Evolutionary conservation across 1,140 invertebrate genomes (phyloP).

Genomic region (Dinothrombium tinctorium): DNA sequence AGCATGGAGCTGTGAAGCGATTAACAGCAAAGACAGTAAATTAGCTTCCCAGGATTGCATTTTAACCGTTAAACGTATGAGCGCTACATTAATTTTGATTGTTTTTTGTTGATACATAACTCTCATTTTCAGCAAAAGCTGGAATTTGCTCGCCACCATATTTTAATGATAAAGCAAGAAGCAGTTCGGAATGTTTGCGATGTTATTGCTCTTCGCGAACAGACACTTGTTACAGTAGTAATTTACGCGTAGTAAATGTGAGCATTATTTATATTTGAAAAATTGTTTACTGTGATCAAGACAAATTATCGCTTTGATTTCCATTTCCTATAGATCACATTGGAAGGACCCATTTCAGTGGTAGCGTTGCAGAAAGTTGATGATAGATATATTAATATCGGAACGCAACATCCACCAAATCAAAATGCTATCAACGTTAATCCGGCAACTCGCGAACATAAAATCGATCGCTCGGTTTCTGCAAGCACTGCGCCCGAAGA

Average conservation of each 20-base stretch:
- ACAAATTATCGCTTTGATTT: neutral
- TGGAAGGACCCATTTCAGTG: constrained; percentile 3
- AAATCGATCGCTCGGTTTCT: constrained; percentile 10
- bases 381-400: constrained; percentile 14
- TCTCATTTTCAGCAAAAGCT: constrained; percentile 12
- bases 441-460: constrained; percentile 13
- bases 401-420: constrained; percentile 13
- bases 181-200: constrained; percentile 46
- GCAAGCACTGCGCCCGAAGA: constrained; percentile 10
- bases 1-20: constrained; percentile 37
- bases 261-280: constrained; percentile 10
- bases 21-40: constrained; percentile 56
- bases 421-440: constrained; percentile 15
- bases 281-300: neutral
- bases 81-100: neutral
- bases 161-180: constrained; percentile 50
- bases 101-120: neutral
- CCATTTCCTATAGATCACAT: neutral
- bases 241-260: constrained; percentile 48
- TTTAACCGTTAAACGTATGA: constrained; percentile 40
- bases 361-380: constrained; percentile 11
- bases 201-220: constrained; percentile 86
- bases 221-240: constrained; percentile 51
- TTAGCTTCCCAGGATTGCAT: constrained; percentile 77
- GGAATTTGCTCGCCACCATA: constrained; percentile 40